A percentile compares a stretch with the other conserved stretches of the same genome.
These are phyloP conservation scores for Centrocercus urophasianus DNA, from an alignment of 2,113 vertebrate species.

Conservation along the genomic window DNA sequence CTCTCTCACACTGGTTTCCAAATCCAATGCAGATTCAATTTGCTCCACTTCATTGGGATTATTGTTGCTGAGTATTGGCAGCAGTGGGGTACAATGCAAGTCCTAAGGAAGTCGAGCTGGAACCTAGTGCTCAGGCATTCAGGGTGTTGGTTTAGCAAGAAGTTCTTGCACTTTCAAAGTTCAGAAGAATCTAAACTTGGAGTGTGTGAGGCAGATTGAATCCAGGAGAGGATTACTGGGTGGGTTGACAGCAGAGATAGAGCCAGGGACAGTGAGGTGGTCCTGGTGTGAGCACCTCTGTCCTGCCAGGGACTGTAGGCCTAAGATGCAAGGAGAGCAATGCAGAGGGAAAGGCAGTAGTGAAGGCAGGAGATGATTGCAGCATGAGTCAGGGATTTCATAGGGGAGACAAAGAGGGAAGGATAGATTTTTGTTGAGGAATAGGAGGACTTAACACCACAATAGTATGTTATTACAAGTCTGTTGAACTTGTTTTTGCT, in stretches of 20 bases:
- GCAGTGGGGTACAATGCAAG: neutral
- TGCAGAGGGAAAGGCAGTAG: neutral
- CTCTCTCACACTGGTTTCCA: neutral
- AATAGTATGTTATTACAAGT: slow-evolving; percentile 63
- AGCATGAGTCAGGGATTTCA: neutral
- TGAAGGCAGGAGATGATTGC: neutral
- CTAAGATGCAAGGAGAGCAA: neutral
- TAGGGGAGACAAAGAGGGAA: rapidly evolving
- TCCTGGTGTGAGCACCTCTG: neutral
- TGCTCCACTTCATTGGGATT: neutral
- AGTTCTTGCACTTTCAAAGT: neutral
- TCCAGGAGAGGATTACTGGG: neutral
- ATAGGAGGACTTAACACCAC: slow-evolving; percentile 35
- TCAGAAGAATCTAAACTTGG: neutral
- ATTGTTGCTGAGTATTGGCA: neutral
- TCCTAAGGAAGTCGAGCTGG: neutral
- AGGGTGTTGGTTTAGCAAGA: neutral
- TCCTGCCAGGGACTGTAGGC: neutral
- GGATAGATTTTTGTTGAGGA: slow-evolving; percentile 35
- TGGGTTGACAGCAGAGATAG: neutral
- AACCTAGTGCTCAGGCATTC: neutral
- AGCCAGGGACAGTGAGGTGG: neutral
- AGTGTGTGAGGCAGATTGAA: neutral
- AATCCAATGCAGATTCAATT: neutral
- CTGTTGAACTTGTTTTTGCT: slow-evolving; percentile 71